These are phyloP conservation scores for Cinclus mexicanus DNA, from an alignment of 2,113 vertebrate genomes.

Conservation along the genomic window DNA sequence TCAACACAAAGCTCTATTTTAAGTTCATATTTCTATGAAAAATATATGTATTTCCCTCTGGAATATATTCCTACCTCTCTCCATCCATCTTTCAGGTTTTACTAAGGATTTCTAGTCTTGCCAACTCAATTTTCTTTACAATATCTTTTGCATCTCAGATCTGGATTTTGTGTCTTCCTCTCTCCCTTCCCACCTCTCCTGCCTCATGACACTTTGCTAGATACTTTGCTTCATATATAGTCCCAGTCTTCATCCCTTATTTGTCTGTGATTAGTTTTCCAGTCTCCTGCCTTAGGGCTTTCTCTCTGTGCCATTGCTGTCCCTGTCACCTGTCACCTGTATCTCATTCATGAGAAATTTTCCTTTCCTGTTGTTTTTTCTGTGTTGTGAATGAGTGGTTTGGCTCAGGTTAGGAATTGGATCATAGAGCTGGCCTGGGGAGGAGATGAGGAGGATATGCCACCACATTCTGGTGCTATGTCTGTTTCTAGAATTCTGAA, in stretches of 20 bases:
- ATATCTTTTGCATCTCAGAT: neutral
- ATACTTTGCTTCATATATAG: neutral
- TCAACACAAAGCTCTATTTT: neutral
- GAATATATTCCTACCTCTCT: neutral
- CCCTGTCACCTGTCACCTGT: neutral
- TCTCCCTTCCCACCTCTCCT: fast-evolving
- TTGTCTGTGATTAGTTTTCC: neutral
- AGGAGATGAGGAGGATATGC: neutral
- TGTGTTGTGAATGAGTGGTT: neutral
- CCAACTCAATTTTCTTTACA: neutral
- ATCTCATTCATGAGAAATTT: neutral
- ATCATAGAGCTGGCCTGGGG: neutral
- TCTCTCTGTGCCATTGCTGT: neutral
- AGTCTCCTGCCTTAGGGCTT: neutral
- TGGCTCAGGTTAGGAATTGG: neutral
- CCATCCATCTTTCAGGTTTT: neutral
- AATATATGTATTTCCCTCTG: neutral
- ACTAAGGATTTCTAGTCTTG: neutral
- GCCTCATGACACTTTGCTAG: neutral
- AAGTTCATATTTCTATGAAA: neutral
- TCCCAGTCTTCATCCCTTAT: neutral
- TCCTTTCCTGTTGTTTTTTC: neutral
- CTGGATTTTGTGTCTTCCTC: neutral
- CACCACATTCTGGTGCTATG: neutral
- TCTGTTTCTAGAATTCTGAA: neutral